Base-by-base conservation (phyloP, 2,113 vertebrate species). In the cattle (Bos taurus) region DNA sequence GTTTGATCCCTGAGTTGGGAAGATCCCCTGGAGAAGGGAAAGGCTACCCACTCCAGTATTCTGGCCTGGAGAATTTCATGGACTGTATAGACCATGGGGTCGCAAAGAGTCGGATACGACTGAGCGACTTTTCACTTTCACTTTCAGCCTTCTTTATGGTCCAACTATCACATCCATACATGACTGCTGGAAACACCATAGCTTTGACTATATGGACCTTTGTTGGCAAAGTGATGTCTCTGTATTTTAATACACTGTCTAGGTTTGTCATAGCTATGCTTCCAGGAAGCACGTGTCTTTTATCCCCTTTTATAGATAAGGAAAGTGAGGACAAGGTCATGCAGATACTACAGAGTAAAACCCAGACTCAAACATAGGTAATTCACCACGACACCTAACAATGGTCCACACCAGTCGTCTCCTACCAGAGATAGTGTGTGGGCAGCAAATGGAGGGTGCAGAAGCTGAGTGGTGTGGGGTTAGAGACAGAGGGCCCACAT, bases 401-500 rank as follows among this genome's bases (percentile, higher is more conserved):
- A 36, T 36, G 80, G 48, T 82, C 80, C 50, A 54, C 50, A 59
- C 82, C 8, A 8, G 80, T 16, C 30, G 67, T 4, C 50, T 87
- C 57, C 36, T 40, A 1, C 14, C 1, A 3, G 2, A 17, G 43
- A 8, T n/a, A 0, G 19, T 6, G 21, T 21, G 40, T 11, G 30
- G 15, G 12, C 77, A 16, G 62, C 28, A 62, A 23, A 52, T 14
- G 40, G 86, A 57, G 3, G n/a, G 15, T 26, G 54, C 43, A 3
- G 52, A 26, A 6, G 5, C 85, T 8, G 2, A 15, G 48, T 7
- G 13, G 52, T 19, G 3, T 21, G 25, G 30, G 7, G 40, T 5
- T n/a, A 54, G 15, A 87, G 36, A 21, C 59, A 59, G 33, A 91
- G 82, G 59, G 26, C 57, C 71, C 13, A 16, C 82, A n/a, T 16